A percentile compares a stretch with the other conserved stretches of the same genome.
phyloP scores from a whole-genome alignment of 1,140 invertebrate genomes.

The Drosophila burlai region DNA sequence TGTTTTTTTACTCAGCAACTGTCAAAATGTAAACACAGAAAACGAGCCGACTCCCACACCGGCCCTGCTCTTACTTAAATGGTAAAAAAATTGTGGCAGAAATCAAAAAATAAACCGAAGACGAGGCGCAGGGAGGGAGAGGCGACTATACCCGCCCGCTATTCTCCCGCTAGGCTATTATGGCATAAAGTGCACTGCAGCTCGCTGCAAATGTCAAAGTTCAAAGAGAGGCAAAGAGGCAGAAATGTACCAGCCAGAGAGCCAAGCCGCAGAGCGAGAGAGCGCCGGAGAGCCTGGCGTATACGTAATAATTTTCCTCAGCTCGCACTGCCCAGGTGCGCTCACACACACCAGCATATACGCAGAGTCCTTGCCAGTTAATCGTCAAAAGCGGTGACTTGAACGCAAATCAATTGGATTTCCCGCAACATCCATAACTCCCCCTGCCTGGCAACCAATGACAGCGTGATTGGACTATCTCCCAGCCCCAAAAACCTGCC shows the following conservation, averaged over 20 bases:
- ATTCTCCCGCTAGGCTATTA: conserved; percentile 38
- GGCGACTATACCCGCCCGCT: conserved; percentile 32
- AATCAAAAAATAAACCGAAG: conserved; percentile 8
- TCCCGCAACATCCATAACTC: conserved; percentile 13
- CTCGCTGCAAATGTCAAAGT: conserved; percentile 56
- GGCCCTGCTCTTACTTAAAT: conserved; percentile 17
- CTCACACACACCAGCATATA: conserved; percentile 4
- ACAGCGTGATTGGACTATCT: conserved; percentile 22
- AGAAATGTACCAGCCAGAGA: conserved; percentile 6
- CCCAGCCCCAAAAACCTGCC: background rate
- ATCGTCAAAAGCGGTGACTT: conserved; percentile 25
- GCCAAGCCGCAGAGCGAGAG: conserved; percentile 13
- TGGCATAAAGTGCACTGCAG: conserved; percentile 52
- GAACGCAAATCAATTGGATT: conserved; percentile 23
- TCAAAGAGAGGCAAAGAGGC: conserved; percentile 29
- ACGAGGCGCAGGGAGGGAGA: background rate
- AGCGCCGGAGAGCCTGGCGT: conserved; percentile 18
- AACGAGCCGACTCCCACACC: conserved; percentile 19
- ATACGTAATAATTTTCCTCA: conserved; percentile 46
- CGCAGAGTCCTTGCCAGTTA: conserved; percentile 11
- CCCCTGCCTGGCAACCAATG: conserved; percentile 10
- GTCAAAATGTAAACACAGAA: conserved; percentile 21
- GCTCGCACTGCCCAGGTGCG: conserved; percentile 18
- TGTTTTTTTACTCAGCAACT: conserved; percentile 17
- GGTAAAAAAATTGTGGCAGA: conserved; percentile 17